These are phyloP conservation scores for Luperina nickerlii DNA, from an alignment of 2,888 invertebrate species.

Conservation along the genomic window DNA sequence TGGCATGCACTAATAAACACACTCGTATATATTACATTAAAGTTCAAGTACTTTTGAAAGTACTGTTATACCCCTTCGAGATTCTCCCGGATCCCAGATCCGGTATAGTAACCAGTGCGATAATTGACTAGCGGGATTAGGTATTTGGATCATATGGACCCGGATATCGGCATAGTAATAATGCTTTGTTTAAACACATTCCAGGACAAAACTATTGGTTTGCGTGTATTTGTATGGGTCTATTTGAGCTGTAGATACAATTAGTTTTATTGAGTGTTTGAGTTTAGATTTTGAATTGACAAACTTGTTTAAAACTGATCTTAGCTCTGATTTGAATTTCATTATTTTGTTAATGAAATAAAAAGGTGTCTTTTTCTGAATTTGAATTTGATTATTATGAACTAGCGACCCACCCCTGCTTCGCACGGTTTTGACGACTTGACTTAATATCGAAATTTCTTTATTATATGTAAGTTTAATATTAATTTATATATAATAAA, in stretches of 20 bases:
- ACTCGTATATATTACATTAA: background rate
- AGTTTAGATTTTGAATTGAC: background rate
- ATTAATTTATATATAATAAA: no score
- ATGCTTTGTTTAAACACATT: constrained; percentile 64
- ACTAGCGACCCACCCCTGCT: background rate
- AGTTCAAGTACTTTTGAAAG: background rate
- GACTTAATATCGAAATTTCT: background rate
- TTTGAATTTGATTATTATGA: background rate
- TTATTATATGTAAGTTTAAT: background rate
- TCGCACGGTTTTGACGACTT: background rate
- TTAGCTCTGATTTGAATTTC: background rate
- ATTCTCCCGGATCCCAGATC: constrained; percentile 54
- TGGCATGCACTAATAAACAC: constrained; percentile 14
- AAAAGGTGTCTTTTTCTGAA: background rate
- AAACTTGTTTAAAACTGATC: background rate
- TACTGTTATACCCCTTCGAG: background rate
- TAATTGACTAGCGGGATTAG: constrained; percentile 74
- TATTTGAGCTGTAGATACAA: constrained; percentile 14
- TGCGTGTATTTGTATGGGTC: background rate
- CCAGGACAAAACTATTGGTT: constrained; percentile 40
- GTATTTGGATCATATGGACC: constrained; percentile 41
- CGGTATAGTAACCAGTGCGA: constrained; percentile 49
- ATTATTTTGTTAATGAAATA: background rate
- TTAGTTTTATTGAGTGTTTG: constrained; percentile 9
- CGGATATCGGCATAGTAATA: constrained; percentile 63